Percentiles rank a stretch among this genome's conserved stretches.
These are phyloP conservation scores for Pterois miles DNA, from an alignment of 2,797 vertebrate genomes.

Conservation along the genomic window DNA sequence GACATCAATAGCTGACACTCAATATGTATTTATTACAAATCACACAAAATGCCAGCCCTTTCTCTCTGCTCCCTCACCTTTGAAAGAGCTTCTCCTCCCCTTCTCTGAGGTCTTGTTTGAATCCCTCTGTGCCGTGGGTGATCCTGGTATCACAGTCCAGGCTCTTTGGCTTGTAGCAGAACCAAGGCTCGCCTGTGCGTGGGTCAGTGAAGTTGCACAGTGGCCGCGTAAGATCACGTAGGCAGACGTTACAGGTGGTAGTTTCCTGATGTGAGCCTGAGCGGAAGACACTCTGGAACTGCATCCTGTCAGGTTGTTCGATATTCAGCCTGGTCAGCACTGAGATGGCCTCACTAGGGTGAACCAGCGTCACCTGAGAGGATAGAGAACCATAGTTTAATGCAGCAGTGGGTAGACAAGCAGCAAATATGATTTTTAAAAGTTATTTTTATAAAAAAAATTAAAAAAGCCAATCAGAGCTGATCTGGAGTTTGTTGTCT, in stretches of 20 bases:
- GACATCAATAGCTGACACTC: too few species aligned
- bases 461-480: too few species aligned
- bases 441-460: too few species aligned
- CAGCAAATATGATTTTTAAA: too few species aligned
- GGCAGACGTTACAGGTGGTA: slow-evolving; percentile 89
- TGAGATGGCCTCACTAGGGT: slow-evolving; percentile 88
- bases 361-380: slow-evolving; percentile 84
- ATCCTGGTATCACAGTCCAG: slow-evolving; percentile 87
- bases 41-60: too few species aligned
- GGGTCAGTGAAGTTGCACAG: slow-evolving; percentile 92
- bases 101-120: slow-evolving; percentile 83
- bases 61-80: slow-evolving; percentile 79
- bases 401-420: too few species aligned
- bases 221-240: slow-evolving; percentile 75
- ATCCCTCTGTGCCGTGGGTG: slow-evolving; percentile 81
- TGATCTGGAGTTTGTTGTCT: too few species aligned
- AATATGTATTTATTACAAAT: too few species aligned
- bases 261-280: slow-evolving; percentile 86
- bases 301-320: slow-evolving; percentile 88
- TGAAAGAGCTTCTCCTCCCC: slow-evolving; percentile 87
- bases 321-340: slow-evolving; percentile 85
- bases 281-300: slow-evolving; percentile 88
- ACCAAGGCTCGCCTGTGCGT: slow-evolving; percentile 91
- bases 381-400: not conserved
- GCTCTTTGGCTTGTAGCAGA: slow-evolving; percentile 90